Percentiles rank a stretch among this genome's conserved stretches.
Evolutionary conservation across 2,888 invertebrate genomes (phyloP).

Genomic region (Tetragonula carbonaria): DNA sequence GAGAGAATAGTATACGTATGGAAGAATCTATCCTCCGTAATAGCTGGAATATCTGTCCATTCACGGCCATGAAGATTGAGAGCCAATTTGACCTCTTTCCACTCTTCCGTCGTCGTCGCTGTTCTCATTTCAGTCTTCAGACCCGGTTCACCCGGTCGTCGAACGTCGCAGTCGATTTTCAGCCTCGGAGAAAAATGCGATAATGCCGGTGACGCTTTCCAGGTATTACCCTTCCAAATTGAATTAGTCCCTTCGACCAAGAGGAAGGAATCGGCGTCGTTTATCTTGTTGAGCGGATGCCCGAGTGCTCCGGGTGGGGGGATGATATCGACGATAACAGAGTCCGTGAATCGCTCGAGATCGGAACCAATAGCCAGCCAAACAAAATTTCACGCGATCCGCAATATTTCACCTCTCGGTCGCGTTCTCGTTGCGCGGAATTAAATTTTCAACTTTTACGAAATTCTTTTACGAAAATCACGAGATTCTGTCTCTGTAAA

Average conservation of each 20-base stretch:
- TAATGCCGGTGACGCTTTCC: slow-evolving; percentile 53
- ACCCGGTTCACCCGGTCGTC: slow-evolving; percentile 11
- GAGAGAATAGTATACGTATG: neutral
- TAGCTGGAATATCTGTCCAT: slow-evolving; percentile 9
- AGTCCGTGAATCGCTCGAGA: slow-evolving; percentile 2
- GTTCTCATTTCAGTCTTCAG: slow-evolving; percentile 4
- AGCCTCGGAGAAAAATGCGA: slow-evolving; percentile 56
- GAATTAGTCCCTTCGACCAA: slow-evolving; percentile 53
- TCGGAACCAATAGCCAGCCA: neutral
- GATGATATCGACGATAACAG: slow-evolving; percentile 39
- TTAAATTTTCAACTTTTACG: neutral
- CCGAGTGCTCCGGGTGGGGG: neutral
- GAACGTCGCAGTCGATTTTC: slow-evolving; percentile 48
- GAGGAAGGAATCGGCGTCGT: slow-evolving; percentile 47
- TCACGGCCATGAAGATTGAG: slow-evolving; percentile 40
- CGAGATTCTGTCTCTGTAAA: neutral
- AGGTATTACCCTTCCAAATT: slow-evolving; percentile 62
- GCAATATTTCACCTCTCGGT: neutral
- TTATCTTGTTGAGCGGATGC: slow-evolving; percentile 53
- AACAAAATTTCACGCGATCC: neutral
- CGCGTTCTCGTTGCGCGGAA: no score
- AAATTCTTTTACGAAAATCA: neutral
- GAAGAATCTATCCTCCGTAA: neutral
- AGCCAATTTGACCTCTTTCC: slow-evolving; percentile 45
- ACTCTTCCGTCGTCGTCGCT: slow-evolving; percentile 2